Evolutionary conservation across 2,797 vertebrate species (phyloP), one percentile per base, ranked within the genome.

Genomic region (Micrastur ruficollis): DNA sequence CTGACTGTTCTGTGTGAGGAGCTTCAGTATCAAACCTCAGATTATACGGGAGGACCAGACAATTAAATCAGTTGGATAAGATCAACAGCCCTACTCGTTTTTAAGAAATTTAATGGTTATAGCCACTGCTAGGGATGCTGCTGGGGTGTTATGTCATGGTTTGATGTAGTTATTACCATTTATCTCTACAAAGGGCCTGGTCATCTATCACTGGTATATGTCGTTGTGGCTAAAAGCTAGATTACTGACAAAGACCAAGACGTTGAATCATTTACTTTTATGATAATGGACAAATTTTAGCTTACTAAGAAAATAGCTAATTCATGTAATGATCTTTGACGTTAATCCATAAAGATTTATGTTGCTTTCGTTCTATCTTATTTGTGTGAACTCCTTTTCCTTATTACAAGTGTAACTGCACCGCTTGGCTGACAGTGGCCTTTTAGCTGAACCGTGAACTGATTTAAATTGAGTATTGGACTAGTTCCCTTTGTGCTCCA

Each of bases 381-480:
- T 95, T 95, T 91, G 42, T 90, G 38, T 90, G 58, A 67, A 31
- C 46, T 61, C 32, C 12, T 46, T 88, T 91, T 75, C 26, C 19
- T 14, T 36, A 17, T 59, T 74, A 89, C 46, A 50, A 81, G n/a
- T 61, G 81, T 63, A 73, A 84, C 63, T 63, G 44, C 42, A 53
- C 4, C 32, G 2, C 26, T 32, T 86, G 38, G 21, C 68, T 79
- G 75, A 90, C 27, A 78, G 71, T 55, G 58, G 38, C 81, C 55
- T 94, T 96, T 97, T 86, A 84, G 78, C 61, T 93, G 72, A 93
- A 94, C 70, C 4, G 2, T 75, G 55, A 79, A 76, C 22, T 89
- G 89, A 93, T 92, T 95, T 79, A 94, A 90, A 91, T 18, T 29
- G 95, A 86, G 42, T 88, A 55, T 92, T 93, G 34, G 44, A 91